A percentile compares a stretch with the other conserved stretches of the same genome.
phyloP scores from a whole-genome alignment of 2,888 invertebrate genomes.

The Cheilosia urbana region DNA sequence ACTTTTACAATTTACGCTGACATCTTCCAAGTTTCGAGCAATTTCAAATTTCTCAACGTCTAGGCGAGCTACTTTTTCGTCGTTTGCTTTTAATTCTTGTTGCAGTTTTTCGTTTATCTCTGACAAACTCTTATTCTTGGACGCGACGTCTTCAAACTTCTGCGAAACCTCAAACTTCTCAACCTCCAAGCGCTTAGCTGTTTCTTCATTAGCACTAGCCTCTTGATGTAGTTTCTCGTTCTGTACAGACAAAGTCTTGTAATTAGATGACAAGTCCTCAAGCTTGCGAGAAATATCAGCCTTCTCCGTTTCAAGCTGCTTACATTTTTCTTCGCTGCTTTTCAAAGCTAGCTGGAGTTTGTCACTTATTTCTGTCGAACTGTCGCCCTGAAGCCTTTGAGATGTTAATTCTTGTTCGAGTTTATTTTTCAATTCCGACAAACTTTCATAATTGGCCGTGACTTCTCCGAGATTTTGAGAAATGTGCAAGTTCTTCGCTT shows the following conservation, averaged over 20 bases:
- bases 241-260: constrained; percentile 77
- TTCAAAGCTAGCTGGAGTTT: constrained; percentile 85
- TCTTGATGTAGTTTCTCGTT: constrained; percentile 79
- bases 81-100: constrained; percentile 82
- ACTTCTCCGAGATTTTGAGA: constrained; percentile 76
- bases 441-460: constrained; percentile 77
- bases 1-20: constrained; percentile 70
- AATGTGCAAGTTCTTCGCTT: constrained; percentile 55
- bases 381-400: constrained; percentile 77
- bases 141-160: constrained; percentile 83
- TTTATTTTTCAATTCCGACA: constrained; percentile 79
- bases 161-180: constrained; percentile 78
- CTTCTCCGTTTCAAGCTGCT: constrained; percentile 83
- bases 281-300: constrained; percentile 85
- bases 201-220: constrained; percentile 76
- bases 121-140: constrained; percentile 79
- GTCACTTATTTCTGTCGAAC: constrained; percentile 68
- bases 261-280: constrained; percentile 83
- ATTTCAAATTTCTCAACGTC: constrained; percentile 67
- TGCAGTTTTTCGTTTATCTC: constrained; percentile 73
- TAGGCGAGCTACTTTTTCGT: constrained; percentile 80
- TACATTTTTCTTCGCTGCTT: constrained; percentile 86
- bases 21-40: constrained; percentile 77
- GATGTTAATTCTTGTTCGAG: constrained; percentile 37
- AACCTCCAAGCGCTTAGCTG: constrained; percentile 83